phyloP scores from a whole-genome alignment of 1,140 invertebrate species.

The Aporrectodea caliginosa region DNA sequence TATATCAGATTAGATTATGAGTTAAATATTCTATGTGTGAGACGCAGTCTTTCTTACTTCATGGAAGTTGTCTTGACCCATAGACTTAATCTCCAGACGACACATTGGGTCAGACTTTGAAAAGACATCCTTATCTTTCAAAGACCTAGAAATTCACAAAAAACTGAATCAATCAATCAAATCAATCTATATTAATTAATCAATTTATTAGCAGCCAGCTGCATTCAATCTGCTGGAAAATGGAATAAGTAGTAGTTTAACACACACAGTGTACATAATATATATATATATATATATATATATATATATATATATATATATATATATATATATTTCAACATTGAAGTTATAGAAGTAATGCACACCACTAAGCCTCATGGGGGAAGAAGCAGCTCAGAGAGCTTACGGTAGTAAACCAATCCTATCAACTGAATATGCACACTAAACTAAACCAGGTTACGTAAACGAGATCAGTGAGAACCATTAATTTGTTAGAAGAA shows the following conservation, averaged over 20 bases:
- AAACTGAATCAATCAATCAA: too few species aligned
- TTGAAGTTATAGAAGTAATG: too few species aligned
- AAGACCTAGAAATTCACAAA: conserved; percentile 1
- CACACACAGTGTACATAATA: background rate
- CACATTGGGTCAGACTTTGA: conserved; percentile 31
- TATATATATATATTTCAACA: background rate
- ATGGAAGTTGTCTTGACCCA: conserved; percentile 5
- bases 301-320: conserved; percentile 4
- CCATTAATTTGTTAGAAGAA: too few species aligned
- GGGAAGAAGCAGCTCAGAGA: too few species aligned
- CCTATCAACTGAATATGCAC: too few species aligned
- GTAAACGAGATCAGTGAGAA: too few species aligned
- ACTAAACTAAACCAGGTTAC: too few species aligned
- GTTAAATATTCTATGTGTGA: too few species aligned
- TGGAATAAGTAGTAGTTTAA: background rate
- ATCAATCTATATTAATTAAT: background rate
- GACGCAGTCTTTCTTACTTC: conserved; percentile 26
- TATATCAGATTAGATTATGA: too few species aligned
- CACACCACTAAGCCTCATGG: too few species aligned
- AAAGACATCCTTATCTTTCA: conserved; percentile 27
- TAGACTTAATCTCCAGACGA: conserved; percentile 16
- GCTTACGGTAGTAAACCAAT: too few species aligned
- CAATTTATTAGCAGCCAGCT: too few species aligned
- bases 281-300: background rate
- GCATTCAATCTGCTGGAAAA: background rate